These are phyloP conservation scores for Chrysolina americana DNA, from an alignment of 2,888 invertebrate species.

Conservation along the genomic window DNA sequence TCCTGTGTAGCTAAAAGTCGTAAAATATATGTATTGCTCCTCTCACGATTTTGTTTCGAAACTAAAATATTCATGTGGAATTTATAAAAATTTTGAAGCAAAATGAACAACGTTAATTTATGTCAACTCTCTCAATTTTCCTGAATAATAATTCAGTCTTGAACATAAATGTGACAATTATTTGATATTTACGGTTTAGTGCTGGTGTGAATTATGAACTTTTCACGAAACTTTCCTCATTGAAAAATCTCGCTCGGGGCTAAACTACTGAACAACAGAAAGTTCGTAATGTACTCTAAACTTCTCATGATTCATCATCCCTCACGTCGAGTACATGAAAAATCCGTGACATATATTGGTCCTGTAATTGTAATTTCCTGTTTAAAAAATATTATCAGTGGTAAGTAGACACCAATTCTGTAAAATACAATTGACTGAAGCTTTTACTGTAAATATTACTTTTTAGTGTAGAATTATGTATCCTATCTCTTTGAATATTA, in stretches of 20 bases:
- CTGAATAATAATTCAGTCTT: not conserved
- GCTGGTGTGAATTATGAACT: not conserved
- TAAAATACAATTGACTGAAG: slow-evolving; percentile 59
- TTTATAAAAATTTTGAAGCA: not conserved
- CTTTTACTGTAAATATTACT: slow-evolving; percentile 60
- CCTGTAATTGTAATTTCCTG: slow-evolving; percentile 10
- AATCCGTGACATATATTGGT: slow-evolving; percentile 9
- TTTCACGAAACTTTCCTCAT: not conserved
- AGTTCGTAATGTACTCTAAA: not conserved
- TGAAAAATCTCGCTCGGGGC: not conserved
- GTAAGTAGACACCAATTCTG: slow-evolving; percentile 55
- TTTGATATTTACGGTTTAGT: not conserved
- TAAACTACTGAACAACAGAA: not conserved
- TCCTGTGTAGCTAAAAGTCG: not conserved
- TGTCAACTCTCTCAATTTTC: too few relatives aligned
- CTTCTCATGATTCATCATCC: not conserved
- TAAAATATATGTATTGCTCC: not conserved
- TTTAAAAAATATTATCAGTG: slow-evolving; percentile 45
- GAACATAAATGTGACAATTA: not conserved
- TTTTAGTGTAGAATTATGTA: slow-evolving; percentile 47
- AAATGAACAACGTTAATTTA: not conserved
- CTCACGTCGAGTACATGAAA: not conserved
- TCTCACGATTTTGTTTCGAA: not conserved
- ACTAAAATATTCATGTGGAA: not conserved
- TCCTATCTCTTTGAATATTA: slow-evolving; percentile 51